A percentile compares a stretch with the other conserved stretches of the same genome.
Evolutionary conservation across 2,888 invertebrate genomes (phyloP).

Genomic region (Nezara viridula): DNA sequence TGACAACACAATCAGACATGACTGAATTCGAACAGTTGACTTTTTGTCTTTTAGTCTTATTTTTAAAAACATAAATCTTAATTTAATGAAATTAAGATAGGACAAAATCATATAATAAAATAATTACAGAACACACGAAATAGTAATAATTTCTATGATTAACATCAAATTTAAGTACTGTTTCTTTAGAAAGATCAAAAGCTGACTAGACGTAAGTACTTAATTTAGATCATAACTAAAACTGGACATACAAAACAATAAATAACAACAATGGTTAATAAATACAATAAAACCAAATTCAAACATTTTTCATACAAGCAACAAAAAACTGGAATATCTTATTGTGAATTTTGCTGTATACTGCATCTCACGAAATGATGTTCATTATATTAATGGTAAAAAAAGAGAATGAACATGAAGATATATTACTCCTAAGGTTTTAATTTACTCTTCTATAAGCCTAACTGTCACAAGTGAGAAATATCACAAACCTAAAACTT

Average conservation of each 20-base stretch:
- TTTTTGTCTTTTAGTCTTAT: constrained; percentile 26
- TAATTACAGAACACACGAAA: neutral
- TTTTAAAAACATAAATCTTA: constrained; percentile 8
- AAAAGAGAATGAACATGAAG: neutral
- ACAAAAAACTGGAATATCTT: neutral
- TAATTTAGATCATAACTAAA: constrained; percentile 7
- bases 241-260: constrained; percentile 1
- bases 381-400: neutral
- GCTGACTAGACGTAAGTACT: constrained; percentile 18
- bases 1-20: neutral
- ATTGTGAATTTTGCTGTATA: neutral
- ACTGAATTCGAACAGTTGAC: neutral
- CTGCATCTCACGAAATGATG: neutral
- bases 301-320: neutral
- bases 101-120: neutral
- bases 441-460: too few relatives aligned
- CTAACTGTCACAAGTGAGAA: neutral
- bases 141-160: neutral
- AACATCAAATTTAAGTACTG: constrained; percentile 29
- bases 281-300: neutral
- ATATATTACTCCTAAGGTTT: too few relatives aligned
- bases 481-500: neutral
- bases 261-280: neutral
- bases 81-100: too few relatives aligned
- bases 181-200: constrained; percentile 37